Percentiles rank a stretch among this genome's conserved stretches.
Evolutionary conservation across 1,140 invertebrate species (phyloP).

Genomic region (Drosophila pachea): DNA sequence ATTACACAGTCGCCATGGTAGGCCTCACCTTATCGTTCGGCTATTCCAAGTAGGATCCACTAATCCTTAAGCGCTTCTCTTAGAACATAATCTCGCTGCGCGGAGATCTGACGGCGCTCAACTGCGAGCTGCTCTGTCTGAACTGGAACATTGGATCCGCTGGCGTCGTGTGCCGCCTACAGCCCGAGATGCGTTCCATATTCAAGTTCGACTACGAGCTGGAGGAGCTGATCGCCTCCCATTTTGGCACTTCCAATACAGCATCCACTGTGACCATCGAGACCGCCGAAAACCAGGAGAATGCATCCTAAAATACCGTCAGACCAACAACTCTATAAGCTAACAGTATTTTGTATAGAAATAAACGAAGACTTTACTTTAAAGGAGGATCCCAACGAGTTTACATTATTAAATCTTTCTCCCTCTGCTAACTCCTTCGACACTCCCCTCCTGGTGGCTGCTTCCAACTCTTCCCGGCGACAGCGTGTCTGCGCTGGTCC

Average conservation of each 20-base stretch:
- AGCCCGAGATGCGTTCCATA: slow-evolving; percentile 47
- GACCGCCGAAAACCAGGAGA: neutral
- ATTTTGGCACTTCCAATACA: slow-evolving; percentile 58
- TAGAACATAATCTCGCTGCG: slow-evolving; percentile 70
- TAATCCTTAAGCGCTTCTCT: neutral
- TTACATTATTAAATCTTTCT: no score
- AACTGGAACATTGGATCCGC: slow-evolving; percentile 72
- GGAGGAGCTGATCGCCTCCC: slow-evolving; percentile 56
- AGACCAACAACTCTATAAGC: slow-evolving; percentile 6
- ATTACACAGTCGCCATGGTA: slow-evolving; percentile 84
- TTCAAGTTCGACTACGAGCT: slow-evolving; percentile 62
- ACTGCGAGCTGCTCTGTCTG: slow-evolving; percentile 72
- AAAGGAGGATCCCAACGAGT: no score
- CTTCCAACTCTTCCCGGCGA: slow-evolving; percentile 35
- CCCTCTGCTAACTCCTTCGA: no score
- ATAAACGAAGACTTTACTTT: slow-evolving; percentile 10
- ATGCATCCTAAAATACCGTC: slow-evolving; percentile 14
- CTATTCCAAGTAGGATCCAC: neutral
- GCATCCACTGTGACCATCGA: slow-evolving; percentile 64
- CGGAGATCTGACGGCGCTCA: slow-evolving; percentile 56
- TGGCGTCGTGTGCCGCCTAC: slow-evolving; percentile 71
- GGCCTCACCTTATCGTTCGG: slow-evolving; percentile 1
- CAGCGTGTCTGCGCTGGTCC: slow-evolving; percentile 47
- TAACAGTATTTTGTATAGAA: slow-evolving; percentile 51
- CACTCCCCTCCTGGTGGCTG: no score